Base-by-base conservation (phyloP, 2,797 vertebrate genomes). In the Sebastes goodei region DNA sequence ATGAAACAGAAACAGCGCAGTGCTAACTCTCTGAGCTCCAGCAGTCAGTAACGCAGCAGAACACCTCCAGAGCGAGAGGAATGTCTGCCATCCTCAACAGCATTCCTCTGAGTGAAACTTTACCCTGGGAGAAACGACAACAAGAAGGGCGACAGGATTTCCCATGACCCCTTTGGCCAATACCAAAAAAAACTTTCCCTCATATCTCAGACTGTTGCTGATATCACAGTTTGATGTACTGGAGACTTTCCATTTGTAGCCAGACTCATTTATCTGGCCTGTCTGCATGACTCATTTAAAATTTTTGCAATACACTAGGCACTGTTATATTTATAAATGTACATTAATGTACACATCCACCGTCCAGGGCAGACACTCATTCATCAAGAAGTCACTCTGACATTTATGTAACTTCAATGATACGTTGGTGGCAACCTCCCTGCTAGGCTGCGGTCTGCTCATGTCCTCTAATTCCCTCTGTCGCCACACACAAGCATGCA, bases 81-180 rank as follows among this genome's bases (percentile, higher is more conserved):
- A 94, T 94, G 91, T 55, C 76, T 81, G 90, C 80, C 88, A 89
- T 86, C 83, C 82, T 89, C 78, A 68, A 83, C 90, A 89, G 92
- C 94, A 95, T 93, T 93, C 91, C 89, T 63, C 62, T 3, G 81
- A 56, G 77, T 92, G 95, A 96, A 97, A 96, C 95, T 89, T 93
- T 78, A 96, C 82, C 93, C 92, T 86, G 89, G 82, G 38, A 61
- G 92, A 93, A 93, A 84, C 21, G 75, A 94, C 90, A 86, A 95
- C 90, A 91, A 90, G 85, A 77, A 89, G 87, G 86, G 76, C 77
- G 64, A 90, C 74, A 89, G 86, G 87, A 86, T 94, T 96, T 97
- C 95, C 91, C 95, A 95, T 88, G 95, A 96, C 94, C 94, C 89
- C 91, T 78, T 86, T 65, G 81, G 81, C 85, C 79, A 74, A 67